These are phyloP conservation scores for Eledona agricola DNA, from an alignment of 2,888 invertebrate species.

Conservation along the genomic window DNA sequence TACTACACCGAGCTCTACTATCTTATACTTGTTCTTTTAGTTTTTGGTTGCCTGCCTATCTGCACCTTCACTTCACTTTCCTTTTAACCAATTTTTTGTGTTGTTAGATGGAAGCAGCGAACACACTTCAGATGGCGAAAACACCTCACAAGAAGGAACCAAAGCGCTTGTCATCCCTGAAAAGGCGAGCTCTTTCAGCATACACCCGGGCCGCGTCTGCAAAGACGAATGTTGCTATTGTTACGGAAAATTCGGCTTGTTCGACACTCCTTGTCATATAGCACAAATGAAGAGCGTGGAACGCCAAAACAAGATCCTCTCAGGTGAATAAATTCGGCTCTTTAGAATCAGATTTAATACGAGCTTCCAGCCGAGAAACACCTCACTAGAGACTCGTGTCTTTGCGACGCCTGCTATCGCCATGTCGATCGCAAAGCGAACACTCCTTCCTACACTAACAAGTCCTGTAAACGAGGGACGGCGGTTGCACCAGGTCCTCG, in stretches of 20 bases:
- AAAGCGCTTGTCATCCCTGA: slow-evolving; percentile 83
- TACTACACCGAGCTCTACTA: slow-evolving; percentile 34
- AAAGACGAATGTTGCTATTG: slow-evolving; percentile 89
- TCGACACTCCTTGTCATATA: slow-evolving; percentile 88
- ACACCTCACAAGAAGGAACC: slow-evolving; percentile 61
- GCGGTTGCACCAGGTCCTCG: slow-evolving; percentile 59
- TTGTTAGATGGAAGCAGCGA: slow-evolving; percentile 63
- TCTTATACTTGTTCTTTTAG: slow-evolving; percentile 25
- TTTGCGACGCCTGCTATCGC: slow-evolving; percentile 88
- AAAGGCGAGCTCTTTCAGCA: slow-evolving; percentile 87
- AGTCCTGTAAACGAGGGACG: slow-evolving; percentile 56
- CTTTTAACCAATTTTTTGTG: too few species aligned
- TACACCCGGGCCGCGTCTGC: slow-evolving; percentile 83
- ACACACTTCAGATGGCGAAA: slow-evolving; percentile 61
- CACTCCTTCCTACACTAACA: slow-evolving; percentile 73
- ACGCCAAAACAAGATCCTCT: slow-evolving; percentile 81
- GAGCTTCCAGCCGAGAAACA: slow-evolving; percentile 79
- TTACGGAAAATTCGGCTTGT: slow-evolving; percentile 85
- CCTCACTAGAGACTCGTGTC: slow-evolving; percentile 82
- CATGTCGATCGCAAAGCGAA: slow-evolving; percentile 85
- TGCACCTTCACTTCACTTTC: too few species aligned
- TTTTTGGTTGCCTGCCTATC: too few species aligned
- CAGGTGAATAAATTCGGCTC: slow-evolving; percentile 73
- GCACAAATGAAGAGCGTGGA: slow-evolving; percentile 86
- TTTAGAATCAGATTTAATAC: slow-evolving; percentile 3